These are phyloP conservation scores for Bombus confusus DNA, from an alignment of 1,140 invertebrate genomes.

Conservation along the genomic window DNA sequence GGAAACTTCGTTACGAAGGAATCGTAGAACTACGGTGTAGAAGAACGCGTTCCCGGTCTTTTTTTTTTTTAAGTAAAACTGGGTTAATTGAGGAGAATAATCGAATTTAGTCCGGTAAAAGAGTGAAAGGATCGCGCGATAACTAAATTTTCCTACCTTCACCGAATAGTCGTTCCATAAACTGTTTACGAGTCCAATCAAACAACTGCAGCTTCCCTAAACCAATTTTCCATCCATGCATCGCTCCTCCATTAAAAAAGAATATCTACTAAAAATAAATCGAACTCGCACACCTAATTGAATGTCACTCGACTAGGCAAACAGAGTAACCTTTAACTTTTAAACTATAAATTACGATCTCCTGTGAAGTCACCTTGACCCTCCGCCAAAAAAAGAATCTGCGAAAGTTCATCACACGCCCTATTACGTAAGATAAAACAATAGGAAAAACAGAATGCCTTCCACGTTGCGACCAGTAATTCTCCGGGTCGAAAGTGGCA, in stretches of 20 bases:
- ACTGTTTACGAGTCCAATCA: not conserved
- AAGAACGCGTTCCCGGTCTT: not conserved
- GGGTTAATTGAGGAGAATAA: not conserved
- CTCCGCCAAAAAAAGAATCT: not conserved
- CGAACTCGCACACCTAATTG: not conserved
- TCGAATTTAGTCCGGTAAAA: not conserved
- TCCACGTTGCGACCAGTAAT: no score
- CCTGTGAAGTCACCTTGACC: not conserved
- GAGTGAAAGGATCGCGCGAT: not conserved
- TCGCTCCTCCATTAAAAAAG: not conserved
- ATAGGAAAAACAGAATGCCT: slow-evolving; percentile 2
- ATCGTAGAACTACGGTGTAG: not conserved
- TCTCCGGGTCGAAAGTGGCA: not conserved
- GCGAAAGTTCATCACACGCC: no score
- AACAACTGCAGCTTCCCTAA: not conserved
- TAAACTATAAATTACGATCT: not conserved
- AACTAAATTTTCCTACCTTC: not conserved
- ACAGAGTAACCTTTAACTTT: not conserved
- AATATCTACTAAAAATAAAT: no score
- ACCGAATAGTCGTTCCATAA: not conserved
- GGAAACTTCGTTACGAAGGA: not conserved
- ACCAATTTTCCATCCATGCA: not conserved
- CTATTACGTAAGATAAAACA: not conserved
- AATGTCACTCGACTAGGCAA: not conserved
- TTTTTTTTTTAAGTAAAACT: not conserved